These are phyloP conservation scores for Laodelphax striatellus DNA, from an alignment of 1,140 invertebrate genomes.

Conservation along the genomic window DNA sequence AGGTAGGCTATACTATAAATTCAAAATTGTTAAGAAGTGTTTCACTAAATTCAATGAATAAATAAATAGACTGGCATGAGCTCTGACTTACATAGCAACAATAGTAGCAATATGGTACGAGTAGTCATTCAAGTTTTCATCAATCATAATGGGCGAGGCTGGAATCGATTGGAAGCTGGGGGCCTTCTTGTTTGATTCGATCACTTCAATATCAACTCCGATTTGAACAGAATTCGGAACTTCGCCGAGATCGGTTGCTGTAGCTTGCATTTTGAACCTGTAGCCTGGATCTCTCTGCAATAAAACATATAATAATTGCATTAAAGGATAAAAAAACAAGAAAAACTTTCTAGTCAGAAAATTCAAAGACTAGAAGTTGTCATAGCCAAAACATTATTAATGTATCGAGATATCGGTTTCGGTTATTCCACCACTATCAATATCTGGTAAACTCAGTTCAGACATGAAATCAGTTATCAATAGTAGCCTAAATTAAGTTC, in stretches of 20 bases:
- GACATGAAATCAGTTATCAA: no score
- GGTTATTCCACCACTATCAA: no score
- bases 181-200: constrained; percentile 77
- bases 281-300: constrained; percentile 50
- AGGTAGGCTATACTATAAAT: no score
- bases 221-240: constrained; percentile 48
- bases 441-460: no score
- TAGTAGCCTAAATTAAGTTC: no score
- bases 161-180: constrained; percentile 52
- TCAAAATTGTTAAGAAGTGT: no score
- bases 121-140: constrained; percentile 61
- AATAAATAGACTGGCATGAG: background rate
- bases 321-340: no score
- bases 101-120: constrained; percentile 51
- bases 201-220: constrained; percentile 66
- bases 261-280: constrained; percentile 58
- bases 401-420: no score
- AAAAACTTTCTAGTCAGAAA: no score
- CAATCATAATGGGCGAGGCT: constrained; percentile 45
- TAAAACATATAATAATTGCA: constrained; percentile 10
- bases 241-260: constrained; percentile 62
- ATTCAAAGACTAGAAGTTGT: no score
- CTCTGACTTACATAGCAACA: constrained; percentile 46
- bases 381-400: no score
- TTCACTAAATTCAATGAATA: no score